Percentiles rank a stretch among this genome's conserved stretches.
Conservation (phyloP, 1,140 invertebrate species). For the Heterodera carotae region DNA sequence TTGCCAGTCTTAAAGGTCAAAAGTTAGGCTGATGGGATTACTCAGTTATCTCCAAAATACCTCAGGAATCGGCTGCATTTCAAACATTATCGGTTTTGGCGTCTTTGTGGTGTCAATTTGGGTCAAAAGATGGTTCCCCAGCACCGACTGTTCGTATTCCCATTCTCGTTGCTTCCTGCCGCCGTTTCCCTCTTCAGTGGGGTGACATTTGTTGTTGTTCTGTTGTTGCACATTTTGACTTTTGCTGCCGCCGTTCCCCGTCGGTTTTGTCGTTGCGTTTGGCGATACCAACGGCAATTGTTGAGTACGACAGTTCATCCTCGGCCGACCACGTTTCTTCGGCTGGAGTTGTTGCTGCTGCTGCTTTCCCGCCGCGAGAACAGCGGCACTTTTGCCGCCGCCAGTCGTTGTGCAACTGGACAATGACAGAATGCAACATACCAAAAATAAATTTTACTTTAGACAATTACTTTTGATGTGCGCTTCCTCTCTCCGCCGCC, state of each 20-base stretch:
- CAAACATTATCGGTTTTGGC: conserved; percentile 15
- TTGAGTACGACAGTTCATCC: background rate
- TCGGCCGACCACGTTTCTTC: background rate
- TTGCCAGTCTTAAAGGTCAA: background rate
- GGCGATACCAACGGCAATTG: background rate
- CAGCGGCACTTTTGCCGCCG: background rate
- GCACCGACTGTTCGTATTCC: background rate
- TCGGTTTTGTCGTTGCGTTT: conserved; percentile 9
- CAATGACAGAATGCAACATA: too few species aligned
- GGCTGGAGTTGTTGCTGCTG: conserved; percentile 12
- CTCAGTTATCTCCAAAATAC: background rate
- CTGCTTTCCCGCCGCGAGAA: background rate
- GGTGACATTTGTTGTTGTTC: background rate
- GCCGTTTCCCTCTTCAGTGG: background rate
- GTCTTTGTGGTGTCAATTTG: background rate
- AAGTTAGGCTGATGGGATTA: background rate
- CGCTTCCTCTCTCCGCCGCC: background rate
- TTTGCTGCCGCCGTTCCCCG: too few species aligned
- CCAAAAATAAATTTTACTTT: too few species aligned
- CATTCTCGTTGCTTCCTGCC: background rate
- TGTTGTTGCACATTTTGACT: background rate
- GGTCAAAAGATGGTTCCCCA: background rate
- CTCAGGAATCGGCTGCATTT: conserved; percentile 31
- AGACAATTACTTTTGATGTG: too few species aligned
- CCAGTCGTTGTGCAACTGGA: too few species aligned